Percentiles rank a stretch among this genome's conserved stretches.
Conservation (phyloP, 1,140 invertebrate species). For the Phymorhynchus buccinoides region DNA sequence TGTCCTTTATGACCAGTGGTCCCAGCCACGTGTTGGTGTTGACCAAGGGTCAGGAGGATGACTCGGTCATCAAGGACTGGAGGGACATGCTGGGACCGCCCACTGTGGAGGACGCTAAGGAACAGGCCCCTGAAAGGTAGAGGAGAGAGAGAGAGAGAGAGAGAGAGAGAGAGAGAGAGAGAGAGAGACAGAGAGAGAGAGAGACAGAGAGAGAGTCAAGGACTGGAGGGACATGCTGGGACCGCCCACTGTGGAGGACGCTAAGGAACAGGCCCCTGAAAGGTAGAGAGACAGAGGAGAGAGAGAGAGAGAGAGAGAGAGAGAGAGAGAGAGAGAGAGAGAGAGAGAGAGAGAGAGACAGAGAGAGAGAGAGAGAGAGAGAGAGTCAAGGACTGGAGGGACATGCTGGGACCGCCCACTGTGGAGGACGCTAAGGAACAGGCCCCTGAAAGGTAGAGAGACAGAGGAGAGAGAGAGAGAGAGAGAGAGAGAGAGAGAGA, state of each 20-base stretch:
- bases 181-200: too few species aligned
- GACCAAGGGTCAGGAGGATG: slow-evolving; percentile 66
- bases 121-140: slow-evolving; percentile 68
- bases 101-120: slow-evolving; percentile 71
- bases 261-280: slow-evolving; percentile 69
- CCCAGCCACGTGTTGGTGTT: slow-evolving; percentile 69
- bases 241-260: slow-evolving; percentile 70
- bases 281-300: too few species aligned
- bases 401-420: slow-evolving; percentile 69
- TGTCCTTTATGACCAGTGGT: slow-evolving; percentile 72
- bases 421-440: slow-evolving; percentile 72
- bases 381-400: slow-evolving; percentile 71
- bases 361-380: too few species aligned
- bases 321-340: too few species aligned
- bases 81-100: slow-evolving; percentile 70
- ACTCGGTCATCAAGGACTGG: slow-evolving; percentile 71
- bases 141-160: too few species aligned
- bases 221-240: slow-evolving; percentile 72
- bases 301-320: too few species aligned
- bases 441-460: slow-evolving; percentile 68
- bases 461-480: too few species aligned
- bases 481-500: too few species aligned
- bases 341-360: too few species aligned
- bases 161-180: too few species aligned
- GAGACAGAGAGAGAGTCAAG: too few species aligned